Percentiles rank a stretch among this genome's conserved stretches.
Conservation (phyloP, 2,113 vertebrate species). For the Myrmophylax atrothorax region DNA sequence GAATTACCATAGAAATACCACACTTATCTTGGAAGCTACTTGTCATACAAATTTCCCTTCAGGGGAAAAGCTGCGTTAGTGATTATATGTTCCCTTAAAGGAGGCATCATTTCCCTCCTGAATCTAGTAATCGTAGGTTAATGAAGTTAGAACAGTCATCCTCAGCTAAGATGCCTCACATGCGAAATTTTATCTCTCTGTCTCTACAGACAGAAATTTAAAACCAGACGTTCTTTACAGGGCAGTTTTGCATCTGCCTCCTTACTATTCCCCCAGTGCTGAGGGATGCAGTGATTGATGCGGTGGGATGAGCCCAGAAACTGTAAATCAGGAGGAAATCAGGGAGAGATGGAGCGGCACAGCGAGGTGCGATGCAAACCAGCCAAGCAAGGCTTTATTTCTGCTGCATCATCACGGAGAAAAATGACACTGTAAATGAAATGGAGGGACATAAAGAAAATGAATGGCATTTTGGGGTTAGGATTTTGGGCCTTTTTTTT, state of each 20-base stretch:
- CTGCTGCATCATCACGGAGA: slow-evolving; percentile 24
- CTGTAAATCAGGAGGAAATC: neutral
- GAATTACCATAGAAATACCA: slow-evolving; percentile 26
- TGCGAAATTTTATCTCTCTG: neutral
- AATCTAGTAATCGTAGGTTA: slow-evolving; percentile 21
- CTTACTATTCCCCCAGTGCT: neutral
- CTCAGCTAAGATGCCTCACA: neutral
- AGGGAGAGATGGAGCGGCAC: neutral
- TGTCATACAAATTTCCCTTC: neutral
- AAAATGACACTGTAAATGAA: neutral
- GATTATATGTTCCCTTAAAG: slow-evolving; percentile 30
- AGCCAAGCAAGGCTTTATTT: neutral
- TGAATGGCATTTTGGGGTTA: neutral
- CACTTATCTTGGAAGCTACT: neutral
- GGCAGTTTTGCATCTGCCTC: neutral
- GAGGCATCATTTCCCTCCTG: neutral
- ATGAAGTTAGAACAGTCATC: slow-evolving; percentile 21
- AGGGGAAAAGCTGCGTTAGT: neutral
- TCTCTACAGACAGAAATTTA: neutral
- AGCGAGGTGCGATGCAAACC: neutral
- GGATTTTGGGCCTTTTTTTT: neutral
- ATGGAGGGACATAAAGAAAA: neutral
- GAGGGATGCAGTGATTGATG: neutral
- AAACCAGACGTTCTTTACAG: neutral
- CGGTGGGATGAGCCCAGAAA: neutral